Evolutionary conservation across 2,888 invertebrate genomes (phyloP), one percentile per base, ranked within the genome.

Genomic region (Agriopis marginaria): DNA sequence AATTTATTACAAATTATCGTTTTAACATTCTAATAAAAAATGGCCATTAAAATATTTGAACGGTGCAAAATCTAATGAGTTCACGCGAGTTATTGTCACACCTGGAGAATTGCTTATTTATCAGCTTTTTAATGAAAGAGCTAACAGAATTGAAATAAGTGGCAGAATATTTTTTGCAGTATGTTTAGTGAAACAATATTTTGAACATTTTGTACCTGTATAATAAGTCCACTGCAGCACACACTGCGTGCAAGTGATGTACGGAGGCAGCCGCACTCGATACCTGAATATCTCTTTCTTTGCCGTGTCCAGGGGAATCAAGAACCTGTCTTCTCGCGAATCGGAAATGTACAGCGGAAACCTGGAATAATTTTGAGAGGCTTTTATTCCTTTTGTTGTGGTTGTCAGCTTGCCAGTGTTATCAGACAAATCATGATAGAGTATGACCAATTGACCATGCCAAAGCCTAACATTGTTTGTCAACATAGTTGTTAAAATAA

Each of bases 201-300:
- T 44, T 14, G 3, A 12, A 9, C 9, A 39, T 45, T 32, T 39
- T 66, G 78, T 72, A 95, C 97, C 97, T 68, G 98, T 98, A 78
- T 96, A 97, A 87, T 98, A 98, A 68, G 96, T 98, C 98, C 98
- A 98, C 85, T 98, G 98, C n/a, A 98, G 86, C 6, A 98, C 97
- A 83, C 98, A 98, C 80, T 98, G 98, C 0, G 97, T 96, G 82
- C 98, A 98, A 0, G 97, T 97, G 3, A 98, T 88, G 80, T 97
- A 97, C 0, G 97, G 95, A 0, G 98, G 98, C 61, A 98, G 92
- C 4, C 96, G 95, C 0, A 98, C 97, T 74, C 96, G 95, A 86
- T 98, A 97, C 66, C 96, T 95, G 79, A 94, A 94, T 68, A 90
- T 90, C 70, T 94, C 96, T 83, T 96, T 96, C 89, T 97, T 97